Percentiles rank a stretch among this genome's conserved stretches.
phyloP scores from a whole-genome alignment of 2,888 invertebrate genomes.

The Cotesia congregata region DNA sequence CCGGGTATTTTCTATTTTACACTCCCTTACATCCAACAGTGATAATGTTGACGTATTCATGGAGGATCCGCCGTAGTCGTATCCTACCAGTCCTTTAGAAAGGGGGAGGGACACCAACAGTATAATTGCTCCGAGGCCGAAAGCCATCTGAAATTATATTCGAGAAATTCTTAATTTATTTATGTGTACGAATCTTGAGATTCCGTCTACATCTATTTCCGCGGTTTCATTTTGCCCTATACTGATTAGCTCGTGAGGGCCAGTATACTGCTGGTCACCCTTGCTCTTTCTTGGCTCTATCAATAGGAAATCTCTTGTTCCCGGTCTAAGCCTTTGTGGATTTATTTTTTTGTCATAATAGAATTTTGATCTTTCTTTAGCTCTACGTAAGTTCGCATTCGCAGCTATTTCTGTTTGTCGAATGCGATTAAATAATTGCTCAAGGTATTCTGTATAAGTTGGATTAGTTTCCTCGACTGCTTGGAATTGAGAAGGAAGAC shows the following conservation, averaged over 20 bases:
- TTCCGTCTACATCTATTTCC: constrained; percentile 26
- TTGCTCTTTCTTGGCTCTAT: constrained; percentile 38
- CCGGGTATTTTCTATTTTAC: neutral
- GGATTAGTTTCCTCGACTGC: constrained; percentile 20
- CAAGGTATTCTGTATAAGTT: constrained; percentile 35
- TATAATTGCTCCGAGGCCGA: neutral
- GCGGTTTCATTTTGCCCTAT: constrained; percentile 26
- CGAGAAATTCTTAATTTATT: constrained; percentile 13
- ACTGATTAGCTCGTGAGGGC: constrained; percentile 34
- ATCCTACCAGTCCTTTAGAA: constrained; percentile 9
- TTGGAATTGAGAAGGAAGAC: constrained; percentile 36
- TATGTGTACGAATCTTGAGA: constrained; percentile 23
- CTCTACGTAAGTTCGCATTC: constrained; percentile 2
- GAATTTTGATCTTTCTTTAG: constrained; percentile 31
- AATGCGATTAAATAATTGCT: constrained; percentile 12
- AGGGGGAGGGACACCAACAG: neutral
- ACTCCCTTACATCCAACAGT: neutral
- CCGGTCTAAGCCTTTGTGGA: constrained; percentile 19
- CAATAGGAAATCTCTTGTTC: constrained; percentile 33
- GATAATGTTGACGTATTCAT: neutral
- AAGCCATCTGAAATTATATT: neutral
- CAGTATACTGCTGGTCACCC: constrained; percentile 37
- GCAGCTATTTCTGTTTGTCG: constrained; percentile 10
- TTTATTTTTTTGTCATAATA: constrained; percentile 28
- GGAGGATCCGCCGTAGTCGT: neutral